Conservation (phyloP, 2,888 invertebrate genomes). For the Hemicrepidius hirtus region DNA sequence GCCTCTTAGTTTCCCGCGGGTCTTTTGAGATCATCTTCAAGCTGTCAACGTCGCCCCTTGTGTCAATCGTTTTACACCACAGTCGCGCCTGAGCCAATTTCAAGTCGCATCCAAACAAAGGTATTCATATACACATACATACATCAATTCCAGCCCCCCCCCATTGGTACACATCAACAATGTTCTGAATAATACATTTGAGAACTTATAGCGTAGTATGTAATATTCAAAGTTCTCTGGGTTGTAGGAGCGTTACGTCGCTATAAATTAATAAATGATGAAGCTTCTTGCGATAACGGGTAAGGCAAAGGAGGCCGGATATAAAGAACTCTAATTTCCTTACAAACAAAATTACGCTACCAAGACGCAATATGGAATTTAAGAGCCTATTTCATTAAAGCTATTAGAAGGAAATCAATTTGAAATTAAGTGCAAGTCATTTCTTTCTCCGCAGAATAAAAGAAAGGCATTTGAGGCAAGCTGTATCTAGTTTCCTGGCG, state of each 20-base stretch:
- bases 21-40: slow-evolving; percentile 33
- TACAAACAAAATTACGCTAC: slow-evolving; percentile 25
- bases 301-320: slow-evolving; percentile 23
- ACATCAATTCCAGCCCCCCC: not conserved
- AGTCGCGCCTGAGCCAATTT: slow-evolving; percentile 20
- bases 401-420: slow-evolving; percentile 19
- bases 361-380: slow-evolving; percentile 20
- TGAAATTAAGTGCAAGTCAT: slow-evolving; percentile 15
- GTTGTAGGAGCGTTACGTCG: slow-evolving; percentile 29
- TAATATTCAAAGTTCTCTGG: slow-evolving; percentile 31
- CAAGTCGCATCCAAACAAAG: slow-evolving; percentile 23
- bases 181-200: slow-evolving; percentile 31
- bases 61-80: slow-evolving; percentile 30
- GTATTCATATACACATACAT: slow-evolving; percentile 9
- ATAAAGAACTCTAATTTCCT: slow-evolving; percentile 28
- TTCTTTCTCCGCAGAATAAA: not conserved
- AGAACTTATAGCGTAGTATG: slow-evolving; percentile 30
- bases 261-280: slow-evolving; percentile 31
- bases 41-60: slow-evolving; percentile 30
- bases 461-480: not conserved
- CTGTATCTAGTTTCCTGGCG: not conserved
- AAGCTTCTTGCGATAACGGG: slow-evolving; percentile 28
- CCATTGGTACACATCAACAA: slow-evolving; percentile 21
- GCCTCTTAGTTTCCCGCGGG: slow-evolving; percentile 30
- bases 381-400: slow-evolving; percentile 22